These are phyloP conservation scores for Drosophila percnosoma DNA, from an alignment of 2,888 invertebrate species.

Conservation along the genomic window DNA sequence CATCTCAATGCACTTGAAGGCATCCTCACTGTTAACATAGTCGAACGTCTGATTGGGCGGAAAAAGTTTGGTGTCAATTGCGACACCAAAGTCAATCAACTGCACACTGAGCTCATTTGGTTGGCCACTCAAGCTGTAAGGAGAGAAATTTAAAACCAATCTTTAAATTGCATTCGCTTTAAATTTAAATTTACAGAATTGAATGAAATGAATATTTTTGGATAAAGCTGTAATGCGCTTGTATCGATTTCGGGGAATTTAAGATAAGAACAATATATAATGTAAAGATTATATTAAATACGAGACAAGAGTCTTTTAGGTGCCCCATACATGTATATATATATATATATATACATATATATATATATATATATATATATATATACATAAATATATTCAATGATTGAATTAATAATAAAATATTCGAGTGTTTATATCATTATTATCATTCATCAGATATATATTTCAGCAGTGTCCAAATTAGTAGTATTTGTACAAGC, in stretches of 20 bases:
- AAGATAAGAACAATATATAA: too few relatives aligned
- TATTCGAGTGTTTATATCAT: too few relatives aligned
- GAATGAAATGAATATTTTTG: background rate
- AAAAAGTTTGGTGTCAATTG: slow-evolving; percentile 95
- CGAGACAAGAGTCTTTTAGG: too few relatives aligned
- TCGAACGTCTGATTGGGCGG: slow-evolving; percentile 91
- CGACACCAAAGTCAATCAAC: slow-evolving; percentile 97
- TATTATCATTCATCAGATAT: too few relatives aligned
- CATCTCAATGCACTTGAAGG: slow-evolving; percentile 96
- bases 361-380: too few relatives aligned
- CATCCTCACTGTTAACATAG: slow-evolving; percentile 87
- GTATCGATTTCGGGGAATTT: background rate
- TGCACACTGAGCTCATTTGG: slow-evolving; percentile 88
- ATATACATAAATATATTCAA: background rate
- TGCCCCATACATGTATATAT: too few relatives aligned
- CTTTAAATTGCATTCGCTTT: background rate
- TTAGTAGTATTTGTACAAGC: too few relatives aligned
- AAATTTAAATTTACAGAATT: background rate
- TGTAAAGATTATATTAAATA: too few relatives aligned
- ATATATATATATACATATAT: too few relatives aligned
- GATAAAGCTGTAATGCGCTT: background rate
- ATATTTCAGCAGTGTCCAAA: too few relatives aligned
- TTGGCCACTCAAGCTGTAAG: slow-evolving; percentile 85
- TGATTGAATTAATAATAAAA: too few relatives aligned
- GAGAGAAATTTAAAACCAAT: background rate